A percentile compares a stretch with the other conserved stretches of the same genome.
These are phyloP conservation scores for Apaloderma vittatum DNA, from an alignment of 2,113 vertebrate genomes.

Conservation along the genomic window DNA sequence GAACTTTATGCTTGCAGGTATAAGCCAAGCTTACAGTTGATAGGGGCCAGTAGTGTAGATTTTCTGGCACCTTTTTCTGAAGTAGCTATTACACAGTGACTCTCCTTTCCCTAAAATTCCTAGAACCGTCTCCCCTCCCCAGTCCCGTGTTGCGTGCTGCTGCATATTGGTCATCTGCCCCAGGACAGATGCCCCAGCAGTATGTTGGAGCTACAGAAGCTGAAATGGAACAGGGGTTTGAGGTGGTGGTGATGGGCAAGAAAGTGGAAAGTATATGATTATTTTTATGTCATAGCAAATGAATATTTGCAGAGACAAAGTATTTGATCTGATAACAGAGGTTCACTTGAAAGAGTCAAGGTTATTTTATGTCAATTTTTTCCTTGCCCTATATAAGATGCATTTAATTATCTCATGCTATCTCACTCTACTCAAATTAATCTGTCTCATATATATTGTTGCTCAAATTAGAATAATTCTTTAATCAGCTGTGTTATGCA, in stretches of 20 bases:
- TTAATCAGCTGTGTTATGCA: conserved; percentile 86
- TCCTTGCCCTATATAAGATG: conserved; percentile 80
- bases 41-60: neutral
- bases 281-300: neutral
- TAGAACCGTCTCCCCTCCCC: neutral
- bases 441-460: conserved; percentile 80
- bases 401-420: conserved; percentile 84
- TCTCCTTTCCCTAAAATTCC: neutral
- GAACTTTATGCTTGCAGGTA: neutral
- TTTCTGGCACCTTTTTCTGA: neutral
- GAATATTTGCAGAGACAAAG: conserved; percentile 5
- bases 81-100: neutral
- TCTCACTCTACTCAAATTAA: conserved; percentile 81
- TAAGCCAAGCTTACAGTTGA: neutral
- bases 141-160: neutral
- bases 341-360: conserved; percentile 74
- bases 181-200: neutral
- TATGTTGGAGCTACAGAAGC: neutral
- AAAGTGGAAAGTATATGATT: neutral
- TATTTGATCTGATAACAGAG: conserved; percentile 78
- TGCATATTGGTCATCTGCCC: neutral
- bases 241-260: neutral
- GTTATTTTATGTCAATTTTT: conserved; percentile 82
- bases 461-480: conserved; percentile 86
- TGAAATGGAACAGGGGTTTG: neutral